Evolutionary conservation across 2,888 invertebrate genomes (phyloP), one percentile per base, ranked within the genome.

Genomic region (Idaea biselata): DNA sequence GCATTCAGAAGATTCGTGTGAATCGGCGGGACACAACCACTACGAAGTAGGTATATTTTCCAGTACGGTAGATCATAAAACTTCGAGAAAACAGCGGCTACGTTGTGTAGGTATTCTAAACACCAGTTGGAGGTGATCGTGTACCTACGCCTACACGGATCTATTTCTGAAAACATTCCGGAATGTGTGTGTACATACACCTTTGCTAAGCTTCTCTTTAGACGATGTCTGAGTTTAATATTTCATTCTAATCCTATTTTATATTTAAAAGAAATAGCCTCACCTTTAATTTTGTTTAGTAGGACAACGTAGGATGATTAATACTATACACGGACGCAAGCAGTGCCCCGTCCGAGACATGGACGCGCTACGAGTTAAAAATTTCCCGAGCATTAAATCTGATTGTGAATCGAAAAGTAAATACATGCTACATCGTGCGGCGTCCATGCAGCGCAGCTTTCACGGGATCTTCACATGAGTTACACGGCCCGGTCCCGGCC

Each of bases 171-270:
- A 68, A 60, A 55, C 61, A 56, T 65, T 64, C 64, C 58, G 80
- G 81, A 76, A 81, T 82, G 76, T 77, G 71, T 68, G 76, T 77
- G 71, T 68, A 69, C 82, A 81, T 68, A 69, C 82, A 81, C 79
- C 81, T 82, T 79, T 68, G 68, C 63, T 63, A 58, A 44, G 44
- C 44, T 69, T 44, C 58, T 60, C 66, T 68, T 71, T 73, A 73
- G 67, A 72, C 63, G 64, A 67, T 62, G 64, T 68, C 58, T 66
- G 57, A 62, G 54, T 33, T 44, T 14, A 44, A 44, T 44, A 44
- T 8, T 16, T 55, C n/a, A 55, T 6, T 5, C 1, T 57, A 25
- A 25, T 25, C 25, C 25, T 25, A 25, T 25, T 25, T 25, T 3
- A 25, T 25, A 25, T 25, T 25, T 25, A 25, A 25, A 25, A 25